Conservation (phyloP, 2,797 vertebrate genomes). For the Amblyraja radiata region DNA sequence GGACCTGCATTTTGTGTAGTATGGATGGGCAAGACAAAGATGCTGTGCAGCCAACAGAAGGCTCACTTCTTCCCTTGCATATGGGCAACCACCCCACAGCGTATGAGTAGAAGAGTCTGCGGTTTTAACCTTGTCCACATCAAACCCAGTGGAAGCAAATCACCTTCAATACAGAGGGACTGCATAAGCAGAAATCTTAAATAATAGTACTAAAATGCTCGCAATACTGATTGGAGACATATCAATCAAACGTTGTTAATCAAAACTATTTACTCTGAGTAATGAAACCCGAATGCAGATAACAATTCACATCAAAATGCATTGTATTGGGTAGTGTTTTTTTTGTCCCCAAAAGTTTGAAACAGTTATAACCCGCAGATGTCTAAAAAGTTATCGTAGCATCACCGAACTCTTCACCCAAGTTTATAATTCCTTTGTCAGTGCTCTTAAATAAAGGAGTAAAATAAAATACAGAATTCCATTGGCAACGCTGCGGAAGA, state of each 20-base stretch:
- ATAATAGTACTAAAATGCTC: not conserved
- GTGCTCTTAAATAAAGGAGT: not conserved
- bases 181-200: no score
- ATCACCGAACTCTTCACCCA: not conserved
- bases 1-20: no score
- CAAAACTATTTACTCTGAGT: not conserved
- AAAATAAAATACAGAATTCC: not conserved
- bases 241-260: not conserved
- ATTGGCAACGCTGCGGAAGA: not conserved
- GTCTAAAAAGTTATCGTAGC: not conserved
- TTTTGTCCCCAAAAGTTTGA: not conserved
- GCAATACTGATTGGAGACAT: no score
- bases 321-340: not conserved
- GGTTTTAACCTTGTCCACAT: no score
- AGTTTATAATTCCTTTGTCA: not conserved
- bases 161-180: no score
- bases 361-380: not conserved
- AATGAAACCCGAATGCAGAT: not conserved
- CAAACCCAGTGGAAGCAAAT: no score
- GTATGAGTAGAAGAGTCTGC: no score
- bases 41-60: no score
- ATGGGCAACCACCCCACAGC: no score
- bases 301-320: not conserved
- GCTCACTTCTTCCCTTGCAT: no score
- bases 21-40: no score